These are phyloP conservation scores for Lampris incognitus DNA, from an alignment of 2,113 vertebrate genomes.

Conservation along the genomic window DNA sequence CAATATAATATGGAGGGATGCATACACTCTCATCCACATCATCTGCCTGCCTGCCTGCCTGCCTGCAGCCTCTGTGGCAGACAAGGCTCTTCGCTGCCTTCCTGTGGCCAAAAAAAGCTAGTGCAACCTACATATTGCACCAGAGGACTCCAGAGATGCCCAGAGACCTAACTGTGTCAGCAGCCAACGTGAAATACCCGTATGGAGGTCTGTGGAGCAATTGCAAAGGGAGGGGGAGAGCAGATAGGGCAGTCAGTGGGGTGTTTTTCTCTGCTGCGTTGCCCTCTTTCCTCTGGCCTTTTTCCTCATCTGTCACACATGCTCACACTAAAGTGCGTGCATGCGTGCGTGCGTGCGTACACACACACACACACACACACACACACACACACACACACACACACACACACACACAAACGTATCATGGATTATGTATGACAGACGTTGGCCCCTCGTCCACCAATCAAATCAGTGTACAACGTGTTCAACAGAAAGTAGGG, in stretches of 20 bases:
- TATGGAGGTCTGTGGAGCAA: conserved; percentile 76
- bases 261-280: neutral
- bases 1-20: neutral
- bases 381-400: conserved; percentile 11
- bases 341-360: neutral
- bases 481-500: no score
- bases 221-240: conserved; percentile 52
- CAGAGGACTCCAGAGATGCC: conserved; percentile 13
- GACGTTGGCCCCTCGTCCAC: neutral
- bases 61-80: conserved; percentile 28
- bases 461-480: neutral
- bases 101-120: conserved; percentile 72
- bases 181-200: conserved; percentile 62
- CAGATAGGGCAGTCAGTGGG: conserved; percentile 24
- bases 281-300: conserved; percentile 1
- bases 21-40: neutral
- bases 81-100: conserved; percentile 78
- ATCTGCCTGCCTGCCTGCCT: conserved; percentile 32
- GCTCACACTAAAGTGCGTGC: neutral
- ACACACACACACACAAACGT: neutral
- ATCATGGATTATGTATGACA: neutral
- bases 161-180: conserved; percentile 24
- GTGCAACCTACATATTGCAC: conserved; percentile 58
- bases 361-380: conserved; percentile 17
- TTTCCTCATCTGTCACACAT: neutral